Base-by-base conservation (phyloP, 2,888 invertebrate genomes). In the Drymonia ruficornis region DNA sequence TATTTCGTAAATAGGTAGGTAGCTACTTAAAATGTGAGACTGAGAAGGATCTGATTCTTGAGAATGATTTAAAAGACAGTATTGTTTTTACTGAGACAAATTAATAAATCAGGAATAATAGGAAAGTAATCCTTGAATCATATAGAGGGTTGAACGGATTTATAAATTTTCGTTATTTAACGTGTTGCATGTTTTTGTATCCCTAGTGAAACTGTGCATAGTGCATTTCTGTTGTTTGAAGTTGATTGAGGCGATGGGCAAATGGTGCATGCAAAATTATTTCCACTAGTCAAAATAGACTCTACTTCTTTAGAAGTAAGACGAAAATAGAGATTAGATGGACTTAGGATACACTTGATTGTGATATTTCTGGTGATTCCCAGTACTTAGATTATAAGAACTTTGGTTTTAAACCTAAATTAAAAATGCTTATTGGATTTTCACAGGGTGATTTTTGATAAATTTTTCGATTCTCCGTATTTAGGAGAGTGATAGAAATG, bases 321-420 rank as follows among this genome's bases (percentile, higher is more conserved):
- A 64, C 55, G 53, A 9, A 63, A 62, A 70, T 67, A 59, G 65
- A 69, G 57, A 65, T 69, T 67, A 66, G 51, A 65, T 57, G 54
- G 56, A 67, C 52, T 54, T 65, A 63, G 56, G 55, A 55, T 63
- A 60, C 61, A 56, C 63, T 63, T 65, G 43, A 73, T 73, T 83
- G 83, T 83, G 83, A 83, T 83, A 83, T 76, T 69, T 72, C 72
- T 78, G 76, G 77, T 70, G 63, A 66, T 61, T 52, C 61, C 70
- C 74, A 71, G 65, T 69, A 63, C 49, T 52, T 83, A 83, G 77
- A 65, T 67, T 40, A 44, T 80, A 76, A 78, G 72, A 62, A 67
- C 60, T 59, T 73, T 69, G 84, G 84, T 84, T 84, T 55, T 63
- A 72, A 84, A 83, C 81, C 83, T 65, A 70, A 67, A 72, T 68